phyloP scores from a whole-genome alignment of 2,888 invertebrate species.

The Aleiodes leptofemur region DNA sequence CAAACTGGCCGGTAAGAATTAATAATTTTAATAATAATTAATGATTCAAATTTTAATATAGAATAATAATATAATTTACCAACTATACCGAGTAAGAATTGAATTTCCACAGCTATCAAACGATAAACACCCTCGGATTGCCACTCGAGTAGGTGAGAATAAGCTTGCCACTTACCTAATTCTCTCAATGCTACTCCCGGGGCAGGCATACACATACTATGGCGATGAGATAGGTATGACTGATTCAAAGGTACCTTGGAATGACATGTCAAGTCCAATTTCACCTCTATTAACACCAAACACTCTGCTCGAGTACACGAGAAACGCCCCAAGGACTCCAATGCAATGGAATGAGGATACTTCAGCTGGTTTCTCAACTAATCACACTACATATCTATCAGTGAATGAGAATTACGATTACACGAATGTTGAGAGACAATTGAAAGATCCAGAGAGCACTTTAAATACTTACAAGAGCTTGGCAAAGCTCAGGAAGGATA shows the following conservation, averaged over 20 bases:
- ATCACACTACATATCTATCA: constrained; percentile 59
- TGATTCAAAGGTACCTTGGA: constrained; percentile 54
- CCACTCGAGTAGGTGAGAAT: constrained; percentile 61
- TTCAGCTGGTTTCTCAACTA: constrained; percentile 64
- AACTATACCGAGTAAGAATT: constrained; percentile 1
- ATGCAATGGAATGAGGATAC: constrained; percentile 71
- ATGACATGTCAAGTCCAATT: constrained; percentile 63
- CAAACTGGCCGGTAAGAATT: constrained; percentile 69
- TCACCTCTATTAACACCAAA: constrained; percentile 50
- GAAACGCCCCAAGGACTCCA: constrained; percentile 68
- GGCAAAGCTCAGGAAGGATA: constrained; percentile 58
- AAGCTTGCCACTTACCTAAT: constrained; percentile 76
- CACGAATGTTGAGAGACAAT: constrained; percentile 61
- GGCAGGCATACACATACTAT: constrained; percentile 78
- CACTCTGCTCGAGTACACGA: constrained; percentile 55
- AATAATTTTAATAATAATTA: too few species aligned
- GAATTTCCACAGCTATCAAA: constrained; percentile 65
- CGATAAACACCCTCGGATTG: constrained; percentile 64
- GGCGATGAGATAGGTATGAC: constrained; percentile 69
- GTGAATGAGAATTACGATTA: constrained; percentile 57
- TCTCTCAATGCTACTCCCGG: constrained; percentile 77
- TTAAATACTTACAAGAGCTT: constrained; percentile 61
- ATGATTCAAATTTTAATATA: too few species aligned
- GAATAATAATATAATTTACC: too few species aligned
- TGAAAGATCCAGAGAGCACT: constrained; percentile 53